Evolutionary conservation across 2,888 invertebrate species (phyloP), one percentile per base, ranked within the genome.

Genomic region (Nudaria mundana): DNA sequence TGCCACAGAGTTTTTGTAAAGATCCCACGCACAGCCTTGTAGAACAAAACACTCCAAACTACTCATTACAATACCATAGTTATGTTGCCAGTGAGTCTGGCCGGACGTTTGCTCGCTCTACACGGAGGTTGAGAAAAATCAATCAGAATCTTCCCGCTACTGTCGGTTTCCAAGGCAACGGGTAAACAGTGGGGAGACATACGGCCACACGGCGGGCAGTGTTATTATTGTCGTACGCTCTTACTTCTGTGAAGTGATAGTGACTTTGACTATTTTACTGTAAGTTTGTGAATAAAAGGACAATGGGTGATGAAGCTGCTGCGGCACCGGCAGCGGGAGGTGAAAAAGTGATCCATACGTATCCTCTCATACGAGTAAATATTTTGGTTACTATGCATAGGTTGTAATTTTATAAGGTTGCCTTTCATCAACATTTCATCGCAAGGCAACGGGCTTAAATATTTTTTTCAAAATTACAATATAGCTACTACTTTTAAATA

Each of bases 321-420:
- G 25, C 55, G 15, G 65, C 74, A 8, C 67, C 71, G 31, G 83
- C 81, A 29, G 86, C 80, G 6, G 87, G 86, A 24, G 78, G 88
- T 33, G 94, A 94, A 70, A 94, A 94, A 88, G 89, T 93, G 36
- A 81, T 94, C 41, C 94, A 95, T 66, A 94, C 94, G 2, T 96
- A 97, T 90, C 95, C 97, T 23, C 82, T 97, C 40, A 92, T 97
- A 47, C 91, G 94, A 90, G 97, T 96, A 87, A 85, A 90, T 75
- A 28, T 22, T 15, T 22, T 23, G 3, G 7, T n/a, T 13, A 24
- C 28, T 40, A n/a, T 2, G 7, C 14, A 10, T n/a, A n/a, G n/a
- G n/a, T n/a, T n/a, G n/a, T n/a, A n/a, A n/a, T n/a, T n/a, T n/a
- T n/a, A n/a, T n/a, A n/a, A n/a, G n/a, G n/a, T n/a, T n/a, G n/a